Evolutionary conservation across 1,140 invertebrate genomes (phyloP).

Genomic region (Macrosteles quadrilineatus): DNA sequence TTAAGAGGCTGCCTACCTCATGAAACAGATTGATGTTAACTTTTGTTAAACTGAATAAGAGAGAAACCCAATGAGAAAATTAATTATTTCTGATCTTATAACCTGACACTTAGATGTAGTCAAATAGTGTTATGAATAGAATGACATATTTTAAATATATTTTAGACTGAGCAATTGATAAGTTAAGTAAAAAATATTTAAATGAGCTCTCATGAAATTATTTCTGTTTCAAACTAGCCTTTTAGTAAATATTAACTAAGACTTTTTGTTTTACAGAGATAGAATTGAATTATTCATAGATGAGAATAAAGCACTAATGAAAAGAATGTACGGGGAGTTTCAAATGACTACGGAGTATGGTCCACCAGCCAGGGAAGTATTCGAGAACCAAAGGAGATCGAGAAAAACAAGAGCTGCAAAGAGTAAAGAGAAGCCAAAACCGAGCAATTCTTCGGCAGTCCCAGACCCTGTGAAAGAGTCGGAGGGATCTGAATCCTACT

Average conservation of each 20-base stretch:
- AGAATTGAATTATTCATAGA: conserved; percentile 89
- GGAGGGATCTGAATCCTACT: conserved; percentile 54
- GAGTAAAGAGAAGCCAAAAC: background rate
- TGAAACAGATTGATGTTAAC: no score
- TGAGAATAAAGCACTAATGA: conserved; percentile 90
- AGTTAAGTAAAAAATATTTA: no score
- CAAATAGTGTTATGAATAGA: no score
- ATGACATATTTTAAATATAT: no score
- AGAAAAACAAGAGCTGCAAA: conserved; percentile 24
- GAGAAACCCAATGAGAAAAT: no score
- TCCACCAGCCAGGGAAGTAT: conserved; percentile 51
- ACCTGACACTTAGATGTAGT: no score
- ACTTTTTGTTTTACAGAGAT: conserved; percentile 61
- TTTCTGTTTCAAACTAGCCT: background rate
- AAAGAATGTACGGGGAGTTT: conserved; percentile 89
- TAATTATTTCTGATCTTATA: no score
- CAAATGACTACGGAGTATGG: conserved; percentile 60
- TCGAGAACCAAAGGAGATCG: conserved; percentile 35
- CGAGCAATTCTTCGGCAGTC: background rate
- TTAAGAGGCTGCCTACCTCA: no score
- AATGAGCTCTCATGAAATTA: no score
- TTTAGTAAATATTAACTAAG: conserved; percentile 3
- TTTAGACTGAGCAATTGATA: no score
- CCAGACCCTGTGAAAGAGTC: conserved; percentile 29
- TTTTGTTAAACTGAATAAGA: no score